These are phyloP conservation scores for Drosophila setosimentum DNA, from an alignment of 2,888 invertebrate species.

Conservation along the genomic window DNA sequence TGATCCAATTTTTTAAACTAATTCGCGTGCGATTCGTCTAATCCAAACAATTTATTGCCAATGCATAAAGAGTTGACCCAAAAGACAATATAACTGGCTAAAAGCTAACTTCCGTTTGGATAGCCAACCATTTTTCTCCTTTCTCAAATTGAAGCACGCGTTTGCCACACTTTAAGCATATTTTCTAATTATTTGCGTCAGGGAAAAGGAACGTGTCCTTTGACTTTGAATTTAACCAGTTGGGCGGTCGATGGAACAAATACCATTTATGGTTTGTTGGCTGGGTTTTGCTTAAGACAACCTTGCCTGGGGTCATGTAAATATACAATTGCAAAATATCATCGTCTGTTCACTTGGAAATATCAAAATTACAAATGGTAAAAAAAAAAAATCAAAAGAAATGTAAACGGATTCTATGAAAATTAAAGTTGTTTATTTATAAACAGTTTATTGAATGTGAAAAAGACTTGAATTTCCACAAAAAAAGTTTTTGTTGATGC, in stretches of 20 bases:
- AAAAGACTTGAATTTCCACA: constrained; percentile 18
- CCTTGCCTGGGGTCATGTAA: constrained; percentile 4
- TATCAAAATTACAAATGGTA: neutral
- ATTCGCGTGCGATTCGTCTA: constrained; percentile 34
- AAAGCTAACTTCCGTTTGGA: constrained; percentile 18
- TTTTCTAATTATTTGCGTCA: constrained; percentile 50
- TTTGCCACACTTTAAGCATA: constrained; percentile 35
- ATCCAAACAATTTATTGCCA: constrained; percentile 33
- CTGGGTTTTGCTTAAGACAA: constrained; percentile 28
- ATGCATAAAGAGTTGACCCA: constrained; percentile 29
- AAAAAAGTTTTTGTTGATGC: constrained; percentile 7
- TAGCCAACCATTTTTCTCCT: neutral
- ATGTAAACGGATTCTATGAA: neutral
- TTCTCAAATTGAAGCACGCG: constrained; percentile 26
- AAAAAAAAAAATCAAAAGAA: neutral
- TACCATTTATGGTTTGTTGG: constrained; percentile 42
- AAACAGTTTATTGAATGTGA: constrained; percentile 3
- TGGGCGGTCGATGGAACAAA: constrained; percentile 23
- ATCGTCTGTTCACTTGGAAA: neutral
- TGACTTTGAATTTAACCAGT: constrained; percentile 18
- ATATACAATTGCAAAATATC: constrained; percentile 28
- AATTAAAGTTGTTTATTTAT: constrained; percentile 12
- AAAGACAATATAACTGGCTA: constrained; percentile 30
- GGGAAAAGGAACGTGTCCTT: constrained; percentile 12
- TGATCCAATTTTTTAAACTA: constrained; percentile 16